Evolutionary conservation across 2,797 vertebrate genomes (phyloP).

Genomic region (Sebastes matsubarae): DNA sequence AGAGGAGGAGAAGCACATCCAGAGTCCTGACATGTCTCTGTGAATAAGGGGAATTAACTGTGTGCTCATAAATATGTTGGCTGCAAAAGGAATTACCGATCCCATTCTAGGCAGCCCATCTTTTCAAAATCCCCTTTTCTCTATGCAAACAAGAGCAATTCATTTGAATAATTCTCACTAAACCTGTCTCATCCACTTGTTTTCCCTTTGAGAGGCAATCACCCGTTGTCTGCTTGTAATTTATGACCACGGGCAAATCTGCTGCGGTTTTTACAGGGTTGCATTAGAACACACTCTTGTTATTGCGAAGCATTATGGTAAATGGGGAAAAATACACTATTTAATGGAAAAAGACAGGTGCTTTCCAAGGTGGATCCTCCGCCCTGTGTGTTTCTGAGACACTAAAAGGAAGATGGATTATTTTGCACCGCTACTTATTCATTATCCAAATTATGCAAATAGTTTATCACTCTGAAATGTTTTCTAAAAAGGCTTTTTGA

Average conservation of each 20-base stretch:
- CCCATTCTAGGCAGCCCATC: constrained; percentile 42
- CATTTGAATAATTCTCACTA: constrained; percentile 72
- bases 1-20: constrained; percentile 57
- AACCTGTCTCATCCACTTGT: constrained; percentile 70
- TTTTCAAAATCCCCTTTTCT: constrained; percentile 46
- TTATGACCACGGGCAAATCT: constrained; percentile 59
- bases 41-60: constrained; percentile 70
- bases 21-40: constrained; percentile 49
- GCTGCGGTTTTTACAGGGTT: constrained; percentile 40
- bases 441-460: constrained; percentile 58
- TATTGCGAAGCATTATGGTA: constrained; percentile 67
- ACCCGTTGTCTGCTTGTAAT: constrained; percentile 66
- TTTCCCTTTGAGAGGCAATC: constrained; percentile 70
- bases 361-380: constrained; percentile 71
- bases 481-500: constrained; percentile 28
- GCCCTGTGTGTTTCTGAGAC: constrained; percentile 53
- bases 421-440: constrained; percentile 36
- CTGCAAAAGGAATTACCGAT: constrained; percentile 61
- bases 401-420: constrained; percentile 75
- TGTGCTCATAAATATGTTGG: constrained; percentile 68
- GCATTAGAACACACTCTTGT: constrained; percentile 70
- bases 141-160: constrained; percentile 64
- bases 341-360: constrained; percentile 77
- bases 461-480: constrained; percentile 40
- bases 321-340: constrained; percentile 72